Conservation (phyloP, 1,140 invertebrate genomes). For the Neotoxoptera formosana region DNA sequence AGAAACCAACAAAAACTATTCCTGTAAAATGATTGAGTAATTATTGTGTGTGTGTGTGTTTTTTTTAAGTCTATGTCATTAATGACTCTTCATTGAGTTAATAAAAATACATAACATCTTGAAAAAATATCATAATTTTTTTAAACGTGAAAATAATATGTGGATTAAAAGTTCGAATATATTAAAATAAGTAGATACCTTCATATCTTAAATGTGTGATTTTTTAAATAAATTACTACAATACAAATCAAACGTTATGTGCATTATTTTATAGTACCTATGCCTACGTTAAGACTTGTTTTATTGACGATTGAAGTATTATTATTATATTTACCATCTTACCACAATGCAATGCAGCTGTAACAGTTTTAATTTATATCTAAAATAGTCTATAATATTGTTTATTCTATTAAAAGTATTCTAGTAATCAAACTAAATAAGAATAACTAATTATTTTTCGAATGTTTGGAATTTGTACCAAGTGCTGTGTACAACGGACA, state of each 20-base stretch:
- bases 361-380: neutral
- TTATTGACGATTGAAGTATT: neutral
- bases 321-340: neutral
- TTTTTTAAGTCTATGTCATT: neutral
- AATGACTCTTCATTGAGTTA: neutral
- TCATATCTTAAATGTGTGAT: no score
- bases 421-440: neutral
- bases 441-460: neutral
- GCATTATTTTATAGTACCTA: no score
- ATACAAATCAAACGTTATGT: neutral
- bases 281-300: neutral
- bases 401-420: neutral
- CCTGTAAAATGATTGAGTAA: neutral
- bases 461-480: neutral
- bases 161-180: neutral
- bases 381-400: neutral
- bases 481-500: neutral
- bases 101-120: neutral
- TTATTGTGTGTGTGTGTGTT: neutral
- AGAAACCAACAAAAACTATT: neutral
- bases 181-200: neutral
- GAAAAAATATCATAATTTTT: neutral
- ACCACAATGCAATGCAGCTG: neutral
- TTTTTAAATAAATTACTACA: neutral
- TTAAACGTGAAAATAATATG: neutral